Evolutionary conservation across 1,140 invertebrate genomes (phyloP), one percentile per base, ranked within the genome.

Genomic region (Trichogramma pretiosum): DNA sequence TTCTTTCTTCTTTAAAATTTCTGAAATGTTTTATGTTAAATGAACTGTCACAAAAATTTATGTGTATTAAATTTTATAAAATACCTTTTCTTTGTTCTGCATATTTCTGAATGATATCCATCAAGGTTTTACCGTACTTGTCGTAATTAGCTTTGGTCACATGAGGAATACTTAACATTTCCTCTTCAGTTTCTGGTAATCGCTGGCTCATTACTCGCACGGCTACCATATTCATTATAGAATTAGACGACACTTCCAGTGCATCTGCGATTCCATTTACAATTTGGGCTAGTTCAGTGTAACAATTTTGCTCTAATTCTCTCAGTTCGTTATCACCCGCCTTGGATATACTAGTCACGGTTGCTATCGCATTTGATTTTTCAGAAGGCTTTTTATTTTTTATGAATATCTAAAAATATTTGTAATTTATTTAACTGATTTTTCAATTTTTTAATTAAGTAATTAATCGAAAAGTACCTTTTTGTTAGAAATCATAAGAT

Each of bases 71-170:
- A n/a, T n/a, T n/a, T n/a, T n/a, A n/a, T n/a, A n/a, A n/a, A n/a
- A n/a, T 48, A 63, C 64, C 62, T 42, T 41, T 45, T 63, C 60
- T 67, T 44, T 68, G 54, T 14, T 56, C 58, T 9, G 82, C 77
- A 64, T 81, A 92, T 47, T 79, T 80, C 14, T 75, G 59, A 1
- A 87, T 92, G 43, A 93, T 80, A 14, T 82, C 74, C 14, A 94
- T 68, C 50, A 95, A 77, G 43, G 77, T 67, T 44, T 78, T 73
- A 18, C 89, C 91, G 68, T 87, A 94, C 64, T 93, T 94, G 28
- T 85, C 80, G 60, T 83, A 92, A 67, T 93, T 93, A 10, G 86
- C 87, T 65, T 82, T 78, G 0, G 92, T 93, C 3, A 95, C 83
- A 58, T 93, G 87, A 22, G 89, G 87, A 54, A 95, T 82, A 57